Evolutionary conservation across 2,888 invertebrate species (phyloP).

Genomic region (Bimastos eiseni): DNA sequence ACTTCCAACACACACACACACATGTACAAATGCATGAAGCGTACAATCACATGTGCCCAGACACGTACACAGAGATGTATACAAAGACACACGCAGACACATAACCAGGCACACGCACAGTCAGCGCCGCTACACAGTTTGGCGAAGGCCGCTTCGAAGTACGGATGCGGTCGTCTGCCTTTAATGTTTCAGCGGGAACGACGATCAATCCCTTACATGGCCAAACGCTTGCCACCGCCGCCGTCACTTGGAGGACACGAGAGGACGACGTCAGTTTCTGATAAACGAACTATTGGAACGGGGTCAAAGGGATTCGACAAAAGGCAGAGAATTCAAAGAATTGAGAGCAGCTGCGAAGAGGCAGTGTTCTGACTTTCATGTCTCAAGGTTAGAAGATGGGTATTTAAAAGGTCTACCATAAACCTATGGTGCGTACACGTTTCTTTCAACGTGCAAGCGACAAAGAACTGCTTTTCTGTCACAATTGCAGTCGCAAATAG

Average conservation of each 20-base stretch:
- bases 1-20: too few species aligned
- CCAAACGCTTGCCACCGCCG: background rate
- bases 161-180: constrained; percentile 6
- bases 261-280: background rate
- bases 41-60: too few species aligned
- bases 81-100: background rate
- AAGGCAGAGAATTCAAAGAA: background rate
- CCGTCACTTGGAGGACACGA: background rate
- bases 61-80: too few species aligned
- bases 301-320: background rate
- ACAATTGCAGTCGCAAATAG: too few species aligned
- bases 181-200: constrained; percentile 6
- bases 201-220: background rate
- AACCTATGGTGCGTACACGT: too few species aligned
- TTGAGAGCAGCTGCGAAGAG: background rate
- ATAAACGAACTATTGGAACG: background rate
- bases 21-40: too few species aligned
- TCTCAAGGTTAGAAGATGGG: background rate
- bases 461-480: too few species aligned
- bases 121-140: background rate
- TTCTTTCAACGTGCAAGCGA: too few species aligned
- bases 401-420: too few species aligned
- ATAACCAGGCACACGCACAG: background rate
- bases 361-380: background rate
- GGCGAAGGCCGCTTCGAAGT: background rate